Percentiles rank a stretch among this genome's conserved stretches.
These are phyloP conservation scores for Neoseiulus cucumeris DNA, from an alignment of 1,140 invertebrate genomes.

Conservation along the genomic window DNA sequence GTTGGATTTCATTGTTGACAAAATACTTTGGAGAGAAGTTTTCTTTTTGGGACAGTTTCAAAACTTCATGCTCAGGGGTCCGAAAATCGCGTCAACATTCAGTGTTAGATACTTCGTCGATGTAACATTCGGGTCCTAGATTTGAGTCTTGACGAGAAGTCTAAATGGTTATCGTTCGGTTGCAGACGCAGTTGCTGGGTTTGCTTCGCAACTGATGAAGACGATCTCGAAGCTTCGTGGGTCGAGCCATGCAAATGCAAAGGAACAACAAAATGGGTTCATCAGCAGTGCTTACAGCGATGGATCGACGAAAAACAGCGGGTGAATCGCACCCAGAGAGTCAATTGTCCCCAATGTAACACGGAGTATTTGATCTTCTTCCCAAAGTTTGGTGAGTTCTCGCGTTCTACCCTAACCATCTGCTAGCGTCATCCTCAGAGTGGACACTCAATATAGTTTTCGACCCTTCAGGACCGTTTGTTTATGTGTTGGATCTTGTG, in stretches of 20 bases:
- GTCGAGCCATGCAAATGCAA: slow-evolving; percentile 84
- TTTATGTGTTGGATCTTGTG: slow-evolving; percentile 60
- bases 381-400: slow-evolving; percentile 38
- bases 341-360: slow-evolving; percentile 83
- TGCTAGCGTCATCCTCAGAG: neutral
- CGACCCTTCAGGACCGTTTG: slow-evolving; percentile 40
- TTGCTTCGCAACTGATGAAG: slow-evolving; percentile 87
- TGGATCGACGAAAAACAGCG: slow-evolving; percentile 99
- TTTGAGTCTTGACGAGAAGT: neutral
- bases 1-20: too few species aligned
- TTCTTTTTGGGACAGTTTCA: too few species aligned
- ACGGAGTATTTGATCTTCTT: slow-evolving; percentile 86
- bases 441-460: neutral
- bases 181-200: slow-evolving; percentile 61
- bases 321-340: slow-evolving; percentile 58
- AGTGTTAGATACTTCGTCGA: too few species aligned
- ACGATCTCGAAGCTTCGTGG: slow-evolving; percentile 69
- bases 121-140: too few species aligned
- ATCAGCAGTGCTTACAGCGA: slow-evolving; percentile 78
- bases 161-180: neutral
- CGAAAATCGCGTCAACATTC: too few species aligned
- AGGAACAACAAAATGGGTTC: slow-evolving; percentile 56
- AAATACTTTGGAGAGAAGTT: too few species aligned
- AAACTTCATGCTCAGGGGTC: too few species aligned
- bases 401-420: neutral